phyloP scores from a whole-genome alignment of 2,888 invertebrate species.

The Parnassius mnemosyne region DNA sequence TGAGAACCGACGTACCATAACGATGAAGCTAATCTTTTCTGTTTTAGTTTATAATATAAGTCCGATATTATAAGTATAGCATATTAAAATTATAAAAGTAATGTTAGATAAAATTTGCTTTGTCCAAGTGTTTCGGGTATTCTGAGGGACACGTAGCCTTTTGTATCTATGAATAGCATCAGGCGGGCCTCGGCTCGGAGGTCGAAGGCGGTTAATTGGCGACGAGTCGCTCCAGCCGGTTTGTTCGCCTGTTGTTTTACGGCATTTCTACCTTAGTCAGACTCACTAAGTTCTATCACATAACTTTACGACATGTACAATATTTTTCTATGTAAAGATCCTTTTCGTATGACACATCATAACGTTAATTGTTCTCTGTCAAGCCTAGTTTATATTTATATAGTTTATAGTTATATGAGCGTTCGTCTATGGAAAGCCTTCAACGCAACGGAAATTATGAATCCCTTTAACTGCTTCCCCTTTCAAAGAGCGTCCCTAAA shows the following conservation, averaged over 20 bases:
- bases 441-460: conserved; percentile 67
- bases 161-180: conserved; percentile 59
- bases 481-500: conserved; percentile 42
- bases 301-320: conserved; percentile 12
- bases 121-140: conserved; percentile 3
- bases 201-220: conserved; percentile 76
- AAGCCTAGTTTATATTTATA: not conserved
- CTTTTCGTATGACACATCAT: conserved; percentile 5
- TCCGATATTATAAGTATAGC: not conserved
- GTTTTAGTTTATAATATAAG: too few relatives aligned
- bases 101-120: not conserved
- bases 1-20: too few relatives aligned
- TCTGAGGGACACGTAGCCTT: conserved; percentile 34
- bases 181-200: conserved; percentile 55
- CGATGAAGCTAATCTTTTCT: too few relatives aligned
- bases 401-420: conserved; percentile 21
- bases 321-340: conserved; percentile 12
- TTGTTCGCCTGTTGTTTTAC: conserved; percentile 66
- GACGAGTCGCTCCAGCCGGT: conserved; percentile 62
- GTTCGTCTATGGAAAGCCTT: conserved; percentile 38
- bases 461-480: conserved; percentile 55
- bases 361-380: not conserved
- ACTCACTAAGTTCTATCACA: conserved; percentile 30
- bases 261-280: conserved; percentile 55
- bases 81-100: not conserved